Evolutionary conservation across 2,113 vertebrate genomes (phyloP).

Genomic region (Lycocorax pyrrhopterus): DNA sequence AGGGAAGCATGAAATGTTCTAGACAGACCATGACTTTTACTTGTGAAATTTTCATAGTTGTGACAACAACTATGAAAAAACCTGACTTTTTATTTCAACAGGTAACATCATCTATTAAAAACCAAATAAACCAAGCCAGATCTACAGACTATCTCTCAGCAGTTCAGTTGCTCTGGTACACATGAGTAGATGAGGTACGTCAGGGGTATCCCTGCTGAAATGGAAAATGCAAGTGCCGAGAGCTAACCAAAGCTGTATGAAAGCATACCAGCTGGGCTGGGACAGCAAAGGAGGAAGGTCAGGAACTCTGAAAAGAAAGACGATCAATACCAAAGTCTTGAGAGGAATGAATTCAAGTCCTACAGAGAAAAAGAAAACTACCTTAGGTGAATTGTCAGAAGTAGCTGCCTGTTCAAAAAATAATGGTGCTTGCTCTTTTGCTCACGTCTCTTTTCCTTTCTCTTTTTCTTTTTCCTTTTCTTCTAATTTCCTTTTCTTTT

Average conservation of each 20-base stretch:
- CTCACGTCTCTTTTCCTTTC: neutral
- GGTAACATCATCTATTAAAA: neutral
- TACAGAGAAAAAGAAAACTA: constrained; percentile 7
- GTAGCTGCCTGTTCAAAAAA: constrained; percentile 33
- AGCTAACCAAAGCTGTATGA: neutral
- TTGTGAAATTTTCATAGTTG: neutral
- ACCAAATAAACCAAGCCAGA: neutral
- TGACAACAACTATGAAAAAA: neutral
- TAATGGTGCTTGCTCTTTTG: neutral
- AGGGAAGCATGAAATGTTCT: neutral
- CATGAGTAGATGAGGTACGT: neutral
- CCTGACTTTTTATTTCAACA: neutral
- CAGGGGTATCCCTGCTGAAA: neutral
- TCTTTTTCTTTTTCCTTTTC: neutral
- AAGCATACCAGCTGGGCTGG: constrained; percentile 19
- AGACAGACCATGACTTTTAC: neutral
- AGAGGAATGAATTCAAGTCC: constrained; percentile 7
- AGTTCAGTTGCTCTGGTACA: neutral
- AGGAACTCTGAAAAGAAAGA: constrained; percentile 20
- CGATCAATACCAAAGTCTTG: constrained; percentile 38
- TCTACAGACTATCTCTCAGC: neutral
- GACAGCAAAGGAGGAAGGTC: constrained; percentile 19
- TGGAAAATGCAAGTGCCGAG: neutral
- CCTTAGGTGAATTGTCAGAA: neutral
- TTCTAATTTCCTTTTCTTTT: constrained; percentile 10